Percentiles rank a stretch among this genome's conserved stretches.
Conservation (phyloP, 2,113 vertebrate genomes). For the Glareola pratincola region DNA sequence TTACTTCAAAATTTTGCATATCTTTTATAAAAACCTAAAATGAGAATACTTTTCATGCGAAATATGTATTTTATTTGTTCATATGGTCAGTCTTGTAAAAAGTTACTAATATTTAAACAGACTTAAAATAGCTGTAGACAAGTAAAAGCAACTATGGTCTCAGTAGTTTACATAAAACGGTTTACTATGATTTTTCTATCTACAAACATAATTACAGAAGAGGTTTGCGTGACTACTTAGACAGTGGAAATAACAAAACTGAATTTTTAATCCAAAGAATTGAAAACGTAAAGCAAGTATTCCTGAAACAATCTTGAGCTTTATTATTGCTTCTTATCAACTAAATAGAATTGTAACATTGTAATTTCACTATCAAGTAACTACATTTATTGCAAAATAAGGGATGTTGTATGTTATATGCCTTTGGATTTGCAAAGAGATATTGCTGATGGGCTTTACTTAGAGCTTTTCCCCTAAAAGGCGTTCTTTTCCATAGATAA, state of each 20-base stretch:
- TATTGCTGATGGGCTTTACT: neutral
- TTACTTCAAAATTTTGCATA: neutral
- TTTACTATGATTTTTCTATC: neutral
- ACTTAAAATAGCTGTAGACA: neutral
- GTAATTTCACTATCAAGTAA: neutral
- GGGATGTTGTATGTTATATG: neutral
- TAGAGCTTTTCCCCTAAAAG: neutral
- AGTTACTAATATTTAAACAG: neutral
- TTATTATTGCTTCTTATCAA: neutral
- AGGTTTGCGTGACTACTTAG: neutral
- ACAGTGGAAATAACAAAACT: neutral
- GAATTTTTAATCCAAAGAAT: neutral
- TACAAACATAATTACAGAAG: neutral
- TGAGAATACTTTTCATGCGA: neutral
- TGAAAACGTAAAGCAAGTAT: neutral
- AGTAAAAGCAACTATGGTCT: neutral
- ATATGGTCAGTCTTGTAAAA: neutral
- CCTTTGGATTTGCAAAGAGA: neutral
- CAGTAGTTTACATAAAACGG: neutral
- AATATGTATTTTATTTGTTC: neutral
- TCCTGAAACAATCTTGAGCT: neutral
- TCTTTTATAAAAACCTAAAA: neutral
- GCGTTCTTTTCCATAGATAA: accelerated
- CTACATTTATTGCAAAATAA: neutral
- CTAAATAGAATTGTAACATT: neutral